Conservation (phyloP, 2,888 invertebrate species). For the Apotomis betuletana region DNA sequence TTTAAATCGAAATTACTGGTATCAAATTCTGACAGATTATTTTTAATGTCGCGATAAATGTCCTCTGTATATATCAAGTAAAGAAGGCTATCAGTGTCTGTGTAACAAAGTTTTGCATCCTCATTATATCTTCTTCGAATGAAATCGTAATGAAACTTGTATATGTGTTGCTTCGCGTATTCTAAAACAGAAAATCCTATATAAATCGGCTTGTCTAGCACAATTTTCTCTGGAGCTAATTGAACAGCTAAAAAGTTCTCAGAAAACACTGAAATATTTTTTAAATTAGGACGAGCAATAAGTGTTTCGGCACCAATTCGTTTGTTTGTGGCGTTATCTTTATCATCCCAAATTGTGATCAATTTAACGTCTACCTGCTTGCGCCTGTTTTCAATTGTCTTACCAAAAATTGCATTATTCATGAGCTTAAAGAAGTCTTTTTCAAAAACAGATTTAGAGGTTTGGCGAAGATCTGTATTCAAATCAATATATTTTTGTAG, state of each 20-base stretch:
- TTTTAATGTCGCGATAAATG: neutral
- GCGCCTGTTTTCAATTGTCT: too few species aligned
- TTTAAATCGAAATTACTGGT: neutral
- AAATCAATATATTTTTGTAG: conserved; percentile 23
- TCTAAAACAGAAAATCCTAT: conserved; percentile 32
- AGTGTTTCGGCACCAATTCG: conserved; percentile 1
- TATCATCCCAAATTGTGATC: too few species aligned
- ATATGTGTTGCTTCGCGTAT: conserved; percentile 24
- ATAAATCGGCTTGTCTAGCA: conserved; percentile 24
- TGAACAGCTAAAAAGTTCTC: conserved; percentile 10
- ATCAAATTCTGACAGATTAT: neutral
- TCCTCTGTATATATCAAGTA: conserved; percentile 22
- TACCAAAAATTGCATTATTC: too few species aligned
- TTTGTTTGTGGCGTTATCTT: neutral
- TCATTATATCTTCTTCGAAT: conserved; percentile 13
- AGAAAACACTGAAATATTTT: neutral
- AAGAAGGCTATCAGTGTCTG: conserved; percentile 43
- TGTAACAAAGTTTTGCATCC: conserved; percentile 38
- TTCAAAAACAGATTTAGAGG: too few species aligned
- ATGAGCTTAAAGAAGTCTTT: too few species aligned
- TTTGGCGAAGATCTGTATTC: neutral
- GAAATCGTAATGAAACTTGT: conserved; percentile 24
- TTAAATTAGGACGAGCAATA: neutral
- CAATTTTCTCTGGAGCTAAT: conserved; percentile 15
- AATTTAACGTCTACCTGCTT: too few species aligned